Base-by-base conservation (phyloP, 2,113 vertebrate species). In the Gymnocephalus cernua region DNA sequence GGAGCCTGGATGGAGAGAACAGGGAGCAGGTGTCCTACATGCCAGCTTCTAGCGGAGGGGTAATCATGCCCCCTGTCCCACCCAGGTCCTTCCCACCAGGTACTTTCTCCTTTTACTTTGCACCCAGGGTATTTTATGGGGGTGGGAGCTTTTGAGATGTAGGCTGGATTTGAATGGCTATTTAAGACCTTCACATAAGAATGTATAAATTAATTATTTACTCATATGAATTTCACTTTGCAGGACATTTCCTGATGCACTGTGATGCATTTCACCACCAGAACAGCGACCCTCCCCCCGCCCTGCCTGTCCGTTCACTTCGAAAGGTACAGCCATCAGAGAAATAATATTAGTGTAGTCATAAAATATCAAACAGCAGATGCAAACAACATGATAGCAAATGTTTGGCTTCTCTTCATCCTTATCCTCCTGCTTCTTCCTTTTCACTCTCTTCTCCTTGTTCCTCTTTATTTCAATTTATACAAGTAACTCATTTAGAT, bases 261-360 rank as follows among this genome's bases (percentile, higher is more conserved):
- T 99, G 98, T 56, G 97, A 99, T 91, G 96, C 97, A 81, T 98
- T 96, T 94, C 97, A 98, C 91, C 97, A 97, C 85, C 96, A 98
- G 78, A 95, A 97, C 92, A 97, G 93, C 6, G 97, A 99, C 47
- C 94, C 94, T 48, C 97, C 97, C 79, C 97, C 97, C 0, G 96
- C 96, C 69, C 94, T 99, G 85, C 98, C 98, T 2, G 96, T 97
- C 86, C 95, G 98, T 78, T 98, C 97, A 0, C 84, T 99, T 77
- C 95, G 97, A 93, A 99, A 99, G 97, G 94, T 95, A 93, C 56
- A 38, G 5, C 10, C 63, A 14, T 53, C 48, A 59, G 14, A 63
- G 21, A 61, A 25, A 53, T 27, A 23, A 25, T 11, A 19, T 6
- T 23, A 16, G 12, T 51, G 4, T 23, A 11, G n/a, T 51, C 65